Percentiles rank a stretch among this genome's conserved stretches.
These are phyloP conservation scores for Epiblema foenella DNA, from an alignment of 2,888 invertebrate species.

Conservation along the genomic window DNA sequence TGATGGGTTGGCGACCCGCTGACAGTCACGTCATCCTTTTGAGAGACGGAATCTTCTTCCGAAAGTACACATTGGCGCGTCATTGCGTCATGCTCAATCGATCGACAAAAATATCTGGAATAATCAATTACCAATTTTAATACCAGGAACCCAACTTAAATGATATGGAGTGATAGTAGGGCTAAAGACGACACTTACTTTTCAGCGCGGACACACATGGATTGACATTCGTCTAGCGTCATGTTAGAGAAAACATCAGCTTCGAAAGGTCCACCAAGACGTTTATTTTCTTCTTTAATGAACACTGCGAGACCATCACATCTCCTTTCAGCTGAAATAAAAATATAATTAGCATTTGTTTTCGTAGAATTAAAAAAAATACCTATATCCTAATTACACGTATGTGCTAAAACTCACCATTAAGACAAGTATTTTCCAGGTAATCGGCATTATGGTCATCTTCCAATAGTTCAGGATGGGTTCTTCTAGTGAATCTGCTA, in stretches of 20 bases:
- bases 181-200: slow-evolving; percentile 83
- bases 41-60: slow-evolving; percentile 95
- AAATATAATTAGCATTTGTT: background rate
- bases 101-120: slow-evolving; percentile 92
- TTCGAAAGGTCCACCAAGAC: slow-evolving; percentile 94
- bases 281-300: slow-evolving; percentile 95
- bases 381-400: background rate
- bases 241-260: slow-evolving; percentile 94
- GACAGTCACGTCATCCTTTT: slow-evolving; percentile 93
- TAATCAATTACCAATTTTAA: background rate
- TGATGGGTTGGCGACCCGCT: slow-evolving; percentile 94
- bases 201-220: slow-evolving; percentile 93
- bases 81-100: slow-evolving; percentile 95
- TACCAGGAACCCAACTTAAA: no score
- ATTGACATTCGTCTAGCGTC: slow-evolving; percentile 94
- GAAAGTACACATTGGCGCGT: slow-evolving; percentile 94
- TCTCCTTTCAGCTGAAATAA: slow-evolving; percentile 89
- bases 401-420: slow-evolving; percentile 83
- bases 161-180: background rate
- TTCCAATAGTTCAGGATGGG: slow-evolving; percentile 93
- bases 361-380: background rate
- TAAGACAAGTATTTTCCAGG: slow-evolving; percentile 95
- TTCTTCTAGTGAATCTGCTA: slow-evolving; percentile 92
- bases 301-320: slow-evolving; percentile 95
- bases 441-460: slow-evolving; percentile 95